These are phyloP conservation scores for Zaprionus capensis DNA, from an alignment of 1,140 invertebrate species.

Conservation along the genomic window DNA sequence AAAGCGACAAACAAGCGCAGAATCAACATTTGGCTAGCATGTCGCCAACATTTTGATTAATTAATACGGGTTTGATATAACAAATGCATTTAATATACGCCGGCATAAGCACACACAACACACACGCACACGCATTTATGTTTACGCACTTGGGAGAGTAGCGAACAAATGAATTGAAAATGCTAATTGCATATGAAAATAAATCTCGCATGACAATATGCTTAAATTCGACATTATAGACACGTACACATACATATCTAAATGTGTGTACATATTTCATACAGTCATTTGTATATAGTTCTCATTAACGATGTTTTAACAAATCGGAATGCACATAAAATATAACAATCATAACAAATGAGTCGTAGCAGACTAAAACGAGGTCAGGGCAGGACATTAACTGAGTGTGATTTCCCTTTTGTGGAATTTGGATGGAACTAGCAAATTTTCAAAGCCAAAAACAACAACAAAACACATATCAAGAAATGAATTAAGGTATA, in stretches of 20 bases:
- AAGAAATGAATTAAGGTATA: not conserved
- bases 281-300: not conserved
- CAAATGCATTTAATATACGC: conserved; percentile 17
- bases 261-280: not conserved
- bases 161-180: conserved; percentile 64
- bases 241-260: conserved; percentile 13
- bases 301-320: conserved; percentile 57
- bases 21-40: conserved; percentile 11
- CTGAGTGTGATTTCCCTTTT: not conserved
- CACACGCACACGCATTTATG: not conserved
- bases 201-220: conserved; percentile 63
- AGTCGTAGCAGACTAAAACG: conserved; percentile 44
- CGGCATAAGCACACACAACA: conserved; percentile 9
- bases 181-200: conserved; percentile 76
- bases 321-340: conserved; percentile 31
- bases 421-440: not conserved
- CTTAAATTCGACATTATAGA: conserved; percentile 40
- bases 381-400: conserved; percentile 32
- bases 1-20: conserved; percentile 17
- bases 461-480: not conserved
- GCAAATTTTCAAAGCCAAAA: not conserved
- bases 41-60: conserved; percentile 28
- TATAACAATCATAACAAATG: conserved; percentile 5
- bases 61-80: conserved; percentile 21
- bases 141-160: conserved; percentile 34